These are phyloP conservation scores for Euthynnus affinis DNA, from an alignment of 2,797 vertebrate species.

Conservation along the genomic window DNA sequence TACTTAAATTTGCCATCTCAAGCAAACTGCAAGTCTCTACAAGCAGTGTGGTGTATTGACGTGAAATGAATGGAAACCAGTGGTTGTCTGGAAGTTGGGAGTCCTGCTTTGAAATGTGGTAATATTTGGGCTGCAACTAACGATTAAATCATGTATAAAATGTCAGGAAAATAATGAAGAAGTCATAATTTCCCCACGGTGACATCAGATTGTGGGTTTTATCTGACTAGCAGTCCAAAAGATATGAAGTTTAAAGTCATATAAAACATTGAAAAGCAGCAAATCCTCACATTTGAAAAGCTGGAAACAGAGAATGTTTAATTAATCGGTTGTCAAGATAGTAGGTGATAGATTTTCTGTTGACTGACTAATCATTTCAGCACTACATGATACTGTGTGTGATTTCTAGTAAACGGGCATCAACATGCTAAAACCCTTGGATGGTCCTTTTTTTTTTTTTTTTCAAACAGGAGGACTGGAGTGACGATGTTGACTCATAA, in stretches of 20 bases:
- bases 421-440: neutral
- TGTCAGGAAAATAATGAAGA: neutral
- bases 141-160: neutral
- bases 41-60: neutral
- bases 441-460: slow-evolving; percentile 6
- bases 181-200: too few relatives aligned
- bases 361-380: neutral
- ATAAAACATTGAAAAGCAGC: neutral
- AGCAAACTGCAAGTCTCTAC: slow-evolving; percentile 34
- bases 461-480: neutral
- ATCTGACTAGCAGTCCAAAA: neutral
- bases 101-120: neutral
- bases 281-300: neutral
- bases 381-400: neutral
- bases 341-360: too few relatives aligned
- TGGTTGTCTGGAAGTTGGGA: neutral
- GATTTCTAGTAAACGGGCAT: slow-evolving; percentile 23
- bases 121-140: neutral
- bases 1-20: neutral
- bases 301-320: neutral
- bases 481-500: neutral
- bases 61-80: neutral
- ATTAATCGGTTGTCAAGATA: too few relatives aligned
- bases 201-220: neutral
- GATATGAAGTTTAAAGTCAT: neutral